Evolutionary conservation across 2,113 vertebrate species (phyloP), one percentile per base, ranked within the genome.

Genomic region (Bufo bufo): DNA sequence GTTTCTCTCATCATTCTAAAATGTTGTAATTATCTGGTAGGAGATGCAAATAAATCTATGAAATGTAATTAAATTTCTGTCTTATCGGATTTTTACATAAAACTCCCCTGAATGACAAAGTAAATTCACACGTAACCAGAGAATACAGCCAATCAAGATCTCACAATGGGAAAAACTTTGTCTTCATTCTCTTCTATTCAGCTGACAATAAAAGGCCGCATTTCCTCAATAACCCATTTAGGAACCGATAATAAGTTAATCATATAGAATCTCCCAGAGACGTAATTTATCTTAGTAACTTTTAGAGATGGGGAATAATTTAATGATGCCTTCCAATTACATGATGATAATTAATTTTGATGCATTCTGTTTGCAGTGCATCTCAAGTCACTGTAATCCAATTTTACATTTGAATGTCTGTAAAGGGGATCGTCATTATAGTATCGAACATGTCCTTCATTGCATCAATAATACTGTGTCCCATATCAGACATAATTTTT

Each of bases 61-160:
- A 66, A 86, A 86, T 79, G 59, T 86, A 79, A 86, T 86, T 86
- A 86, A 50, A 79, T 66, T 86, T 77, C 17, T 79, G 75, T 79
- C 75, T 86, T 86, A 86, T 86, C 75, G 23, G 75, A 66, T 66
- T 66, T 71, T 78, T 78, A n/a, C 85, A 78, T 86, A 86, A 86
- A 69, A 50, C 6, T 58, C 77, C 69, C 50, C 74, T 79, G 45
- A 86, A 66, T 79, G n/a, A 79, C 85, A 66, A 77, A 66, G 75
- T 49, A 61, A 78, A 86, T 79, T 63, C 59, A 66, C 50, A 63
- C n/a, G 59, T 20, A 79, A 33, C 20, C 74, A 19, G 85, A 59
- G 72, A 47, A 86, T 43, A 78, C 52, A 65, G 61, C n/a, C 45
- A 11, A 4, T 33, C 47, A 0, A 78, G n/a, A n/a, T 43, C 50